Percentiles rank a stretch among this genome's conserved stretches.
phyloP scores from a whole-genome alignment of 2,113 vertebrate species.

The Phalacrocorax brasilianus region DNA sequence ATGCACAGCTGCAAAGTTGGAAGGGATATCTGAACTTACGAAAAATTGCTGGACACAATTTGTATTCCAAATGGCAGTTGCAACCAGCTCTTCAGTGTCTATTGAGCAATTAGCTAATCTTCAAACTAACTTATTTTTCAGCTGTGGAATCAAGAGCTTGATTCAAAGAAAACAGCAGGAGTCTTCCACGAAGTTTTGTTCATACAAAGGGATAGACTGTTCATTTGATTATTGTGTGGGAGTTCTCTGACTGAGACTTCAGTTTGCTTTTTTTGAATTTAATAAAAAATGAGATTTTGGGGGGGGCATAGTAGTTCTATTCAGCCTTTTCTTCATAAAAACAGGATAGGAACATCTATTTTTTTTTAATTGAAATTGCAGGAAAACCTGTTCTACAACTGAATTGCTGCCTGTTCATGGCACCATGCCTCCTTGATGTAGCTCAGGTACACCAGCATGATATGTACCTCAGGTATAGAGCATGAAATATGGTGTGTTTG shows the following conservation, averaged over 20 bases:
- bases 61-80: neutral
- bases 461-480: neutral
- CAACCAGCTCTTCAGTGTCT: neutral
- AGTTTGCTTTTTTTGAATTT: neutral
- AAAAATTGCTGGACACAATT: neutral
- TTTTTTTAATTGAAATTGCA: neutral
- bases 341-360: neutral
- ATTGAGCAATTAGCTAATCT: neutral
- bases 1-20: neutral
- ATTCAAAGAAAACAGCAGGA: neutral
- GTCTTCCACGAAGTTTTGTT: neutral
- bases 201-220: neutral
- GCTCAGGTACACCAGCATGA: neutral
- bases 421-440: rapidly evolving
- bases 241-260: neutral
- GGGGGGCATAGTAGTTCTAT: rapidly evolving
- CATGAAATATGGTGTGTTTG: neutral
- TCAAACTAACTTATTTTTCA: neutral
- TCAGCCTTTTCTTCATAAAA: neutral
- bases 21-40: neutral
- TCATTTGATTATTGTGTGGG: neutral
- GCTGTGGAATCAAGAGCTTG: neutral
- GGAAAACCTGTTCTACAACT: neutral
- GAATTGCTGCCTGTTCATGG: neutral
- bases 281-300: neutral